phyloP scores from a whole-genome alignment of 2,888 invertebrate species.

The Tetranychus truncatus region DNA sequence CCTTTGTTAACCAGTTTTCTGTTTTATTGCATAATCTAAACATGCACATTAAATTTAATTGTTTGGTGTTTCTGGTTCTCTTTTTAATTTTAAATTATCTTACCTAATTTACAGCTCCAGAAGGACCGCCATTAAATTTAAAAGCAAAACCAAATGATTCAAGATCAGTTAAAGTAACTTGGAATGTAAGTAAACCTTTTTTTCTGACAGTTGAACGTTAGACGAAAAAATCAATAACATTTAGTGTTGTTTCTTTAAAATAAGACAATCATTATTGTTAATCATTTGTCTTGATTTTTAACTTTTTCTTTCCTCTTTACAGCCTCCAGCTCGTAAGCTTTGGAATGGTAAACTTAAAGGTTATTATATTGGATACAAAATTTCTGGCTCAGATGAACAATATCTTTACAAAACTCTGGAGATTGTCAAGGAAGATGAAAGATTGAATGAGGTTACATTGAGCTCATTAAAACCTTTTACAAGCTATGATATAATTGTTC shows the following conservation, averaged over 20 bases:
- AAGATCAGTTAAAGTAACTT: conserved; percentile 33
- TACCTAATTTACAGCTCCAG: conserved; percentile 28
- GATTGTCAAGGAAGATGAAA: conserved; percentile 18
- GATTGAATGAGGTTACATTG: conserved; percentile 2
- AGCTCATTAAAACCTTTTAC: conserved; percentile 33
- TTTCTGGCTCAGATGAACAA: conserved; percentile 25
- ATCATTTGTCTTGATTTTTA: background rate
- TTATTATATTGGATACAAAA: conserved; percentile 34
- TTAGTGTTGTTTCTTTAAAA: background rate
- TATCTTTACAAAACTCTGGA: conserved; percentile 31
- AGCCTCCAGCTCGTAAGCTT: conserved; percentile 8
- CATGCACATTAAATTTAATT: too few relatives aligned
- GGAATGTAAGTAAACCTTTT: conserved; percentile 27
- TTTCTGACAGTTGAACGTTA: background rate
- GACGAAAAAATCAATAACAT: conserved; percentile 29
- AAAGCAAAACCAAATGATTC: conserved; percentile 32
- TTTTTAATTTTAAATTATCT: too few relatives aligned
- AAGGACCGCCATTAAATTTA: conserved; percentile 33
- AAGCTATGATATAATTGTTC: conserved; percentile 32
- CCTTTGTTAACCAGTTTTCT: too few relatives aligned
- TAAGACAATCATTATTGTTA: background rate
- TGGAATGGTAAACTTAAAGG: conserved; percentile 33
- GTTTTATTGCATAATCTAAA: too few relatives aligned
- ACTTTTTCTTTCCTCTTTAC: background rate
- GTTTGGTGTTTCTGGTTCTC: too few relatives aligned